Percentiles rank a stretch among this genome's conserved stretches.
Evolutionary conservation across 2,888 invertebrate species (phyloP).

Genomic region (Megaustenia siamemsis): DNA sequence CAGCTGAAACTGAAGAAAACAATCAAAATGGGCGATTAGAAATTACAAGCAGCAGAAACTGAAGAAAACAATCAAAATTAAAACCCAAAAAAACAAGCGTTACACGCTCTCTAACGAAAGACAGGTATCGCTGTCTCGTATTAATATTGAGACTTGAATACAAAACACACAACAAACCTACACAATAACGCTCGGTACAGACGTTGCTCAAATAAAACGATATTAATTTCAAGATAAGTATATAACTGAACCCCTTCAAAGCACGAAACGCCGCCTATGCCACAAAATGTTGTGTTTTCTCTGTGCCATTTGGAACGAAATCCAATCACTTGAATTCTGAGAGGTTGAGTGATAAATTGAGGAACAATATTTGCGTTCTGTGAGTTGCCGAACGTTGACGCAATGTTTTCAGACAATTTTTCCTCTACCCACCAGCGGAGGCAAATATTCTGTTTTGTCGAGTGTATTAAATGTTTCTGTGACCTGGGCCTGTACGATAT

Average conservation of each 20-base stretch:
- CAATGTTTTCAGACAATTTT: not conserved
- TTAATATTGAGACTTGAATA: no score
- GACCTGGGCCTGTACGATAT: not conserved
- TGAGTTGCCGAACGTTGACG: not conserved
- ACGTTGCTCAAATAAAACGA: no score
- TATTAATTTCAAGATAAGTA: not conserved
- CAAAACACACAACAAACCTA: no score
- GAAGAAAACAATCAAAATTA: no score
- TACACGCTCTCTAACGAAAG: no score
- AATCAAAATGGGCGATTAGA: no score
- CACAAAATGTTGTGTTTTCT: not conserved
- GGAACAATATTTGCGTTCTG: slow-evolving; percentile 5
- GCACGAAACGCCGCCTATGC: not conserved
- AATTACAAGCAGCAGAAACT: no score
- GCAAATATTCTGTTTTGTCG: slow-evolving; percentile 1
- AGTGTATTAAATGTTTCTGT: not conserved
- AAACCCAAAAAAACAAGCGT: no score
- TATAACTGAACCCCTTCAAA: not conserved
- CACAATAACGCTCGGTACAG: no score
- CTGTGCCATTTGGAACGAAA: not conserved
- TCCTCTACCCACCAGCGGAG: not conserved
- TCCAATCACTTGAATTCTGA: slow-evolving; percentile 27
- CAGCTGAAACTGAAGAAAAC: no score
- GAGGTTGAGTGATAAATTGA: slow-evolving; percentile 20
- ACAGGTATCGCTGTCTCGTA: no score